These are phyloP conservation scores for Peromyscus eremicus DNA, from an alignment of 2,797 vertebrate genomes.

Conservation along the genomic window DNA sequence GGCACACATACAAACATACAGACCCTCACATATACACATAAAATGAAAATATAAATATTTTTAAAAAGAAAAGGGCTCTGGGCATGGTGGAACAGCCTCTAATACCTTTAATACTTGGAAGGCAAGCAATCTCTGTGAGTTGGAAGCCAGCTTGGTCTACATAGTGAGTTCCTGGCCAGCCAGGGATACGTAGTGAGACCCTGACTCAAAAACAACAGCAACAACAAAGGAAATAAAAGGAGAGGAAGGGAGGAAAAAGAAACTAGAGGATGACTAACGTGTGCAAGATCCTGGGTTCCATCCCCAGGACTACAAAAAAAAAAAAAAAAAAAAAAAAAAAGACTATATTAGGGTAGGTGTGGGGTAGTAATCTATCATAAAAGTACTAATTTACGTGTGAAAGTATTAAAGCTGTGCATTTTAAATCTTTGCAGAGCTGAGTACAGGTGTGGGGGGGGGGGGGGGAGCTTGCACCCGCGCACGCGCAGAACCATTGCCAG, in stretches of 20 bases:
- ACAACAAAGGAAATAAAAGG: too few relatives aligned
- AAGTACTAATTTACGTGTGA: not conserved
- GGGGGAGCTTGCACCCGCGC: not conserved
- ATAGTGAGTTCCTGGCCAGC: not conserved
- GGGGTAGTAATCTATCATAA: not conserved
- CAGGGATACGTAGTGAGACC: not conserved
- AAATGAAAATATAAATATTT: not conserved
- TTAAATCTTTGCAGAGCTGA: too few relatives aligned
- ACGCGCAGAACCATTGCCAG: not conserved
- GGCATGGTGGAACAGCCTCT: not conserved
- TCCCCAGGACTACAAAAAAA: not conserved
- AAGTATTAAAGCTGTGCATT: not conserved
- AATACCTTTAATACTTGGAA: not conserved
- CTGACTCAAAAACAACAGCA: not conserved
- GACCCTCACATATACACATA: not conserved
- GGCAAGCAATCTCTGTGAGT: not conserved
- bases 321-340: not conserved
- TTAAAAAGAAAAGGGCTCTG: not conserved
- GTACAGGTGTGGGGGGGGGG: too few relatives aligned
- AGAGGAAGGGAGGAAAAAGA: too few relatives aligned
- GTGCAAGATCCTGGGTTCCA: too few relatives aligned
- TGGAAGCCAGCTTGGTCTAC: not conserved
- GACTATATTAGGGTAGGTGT: too few relatives aligned
- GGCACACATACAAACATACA: too few relatives aligned
- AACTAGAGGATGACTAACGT: too few relatives aligned